Evolutionary conservation across 2,888 invertebrate species (phyloP).

Genomic region (Coenonympha arcania): DNA sequence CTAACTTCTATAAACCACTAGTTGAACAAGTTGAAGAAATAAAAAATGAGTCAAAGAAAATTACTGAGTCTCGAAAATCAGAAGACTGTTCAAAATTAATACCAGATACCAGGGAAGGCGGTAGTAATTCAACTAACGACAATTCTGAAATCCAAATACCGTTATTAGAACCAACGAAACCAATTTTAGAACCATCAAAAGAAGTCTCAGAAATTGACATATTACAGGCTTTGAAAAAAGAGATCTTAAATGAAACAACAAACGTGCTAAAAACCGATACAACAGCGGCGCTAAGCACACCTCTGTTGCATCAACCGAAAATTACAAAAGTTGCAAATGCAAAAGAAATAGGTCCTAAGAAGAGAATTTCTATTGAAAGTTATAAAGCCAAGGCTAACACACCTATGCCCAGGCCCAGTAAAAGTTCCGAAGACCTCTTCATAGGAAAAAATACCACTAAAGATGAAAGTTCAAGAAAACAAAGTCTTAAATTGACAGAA

Average conservation of each 20-base stretch:
- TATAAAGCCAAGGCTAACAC: constrained; percentile 56
- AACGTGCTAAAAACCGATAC: constrained; percentile 41
- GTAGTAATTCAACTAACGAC: constrained; percentile 1
- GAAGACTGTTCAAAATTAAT: neutral
- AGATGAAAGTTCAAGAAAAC: constrained; percentile 48
- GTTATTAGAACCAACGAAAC: constrained; percentile 31
- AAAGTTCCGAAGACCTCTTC: too few relatives aligned
- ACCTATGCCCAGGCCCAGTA: constrained; percentile 30
- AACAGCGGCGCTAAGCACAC: constrained; percentile 34
- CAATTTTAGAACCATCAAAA: constrained; percentile 37
- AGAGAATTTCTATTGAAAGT: constrained; percentile 66
- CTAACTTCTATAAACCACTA: neutral
- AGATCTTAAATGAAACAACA: constrained; percentile 58
- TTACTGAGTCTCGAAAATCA: neutral
- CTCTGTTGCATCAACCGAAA: constrained; percentile 62
- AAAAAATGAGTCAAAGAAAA: neutral
- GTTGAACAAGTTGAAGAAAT: neutral
- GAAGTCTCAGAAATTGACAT: constrained; percentile 65
- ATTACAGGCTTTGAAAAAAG: constrained; percentile 64
- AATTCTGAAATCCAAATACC: constrained; percentile 4
- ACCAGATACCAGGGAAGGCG: neutral
- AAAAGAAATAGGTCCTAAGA: constrained; percentile 50
- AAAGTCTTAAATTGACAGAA: constrained; percentile 62
- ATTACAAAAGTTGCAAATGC: constrained; percentile 54
- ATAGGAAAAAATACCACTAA: constrained; percentile 27